phyloP scores from a whole-genome alignment of 2,113 vertebrate species.

The Platichthys stellatus region DNA sequence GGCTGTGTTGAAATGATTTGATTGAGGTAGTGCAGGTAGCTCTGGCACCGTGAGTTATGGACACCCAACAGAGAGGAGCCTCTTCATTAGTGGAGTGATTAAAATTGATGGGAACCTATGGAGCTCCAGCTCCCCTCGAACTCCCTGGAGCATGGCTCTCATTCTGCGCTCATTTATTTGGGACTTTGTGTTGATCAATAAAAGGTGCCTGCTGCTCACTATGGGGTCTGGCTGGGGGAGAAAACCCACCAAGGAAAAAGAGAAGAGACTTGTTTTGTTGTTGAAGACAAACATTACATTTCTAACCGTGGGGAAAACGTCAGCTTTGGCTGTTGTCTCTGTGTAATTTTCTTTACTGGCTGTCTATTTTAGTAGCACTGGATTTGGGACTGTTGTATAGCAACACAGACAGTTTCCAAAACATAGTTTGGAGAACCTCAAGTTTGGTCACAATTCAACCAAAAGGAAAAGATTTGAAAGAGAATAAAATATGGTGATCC shows the following conservation, averaged over 20 bases:
- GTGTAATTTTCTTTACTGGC: constrained; percentile 65
- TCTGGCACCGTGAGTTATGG: constrained; percentile 85
- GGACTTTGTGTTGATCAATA: constrained; percentile 88
- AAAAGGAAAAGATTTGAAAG: constrained; percentile 19
- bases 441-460: constrained; percentile 43
- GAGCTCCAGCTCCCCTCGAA: constrained; percentile 73
- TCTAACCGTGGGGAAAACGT: constrained; percentile 69
- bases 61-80: constrained; percentile 84
- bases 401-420: constrained; percentile 41
- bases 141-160: constrained; percentile 85
- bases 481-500: neutral
- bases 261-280: constrained; percentile 74
- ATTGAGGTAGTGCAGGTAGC: constrained; percentile 80
- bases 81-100: constrained; percentile 87
- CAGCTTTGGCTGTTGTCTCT: constrained; percentile 61
- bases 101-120: constrained; percentile 86
- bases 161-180: constrained; percentile 86
- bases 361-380: constrained; percentile 62
- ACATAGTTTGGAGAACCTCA: constrained; percentile 41
- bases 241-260: constrained; percentile 62
- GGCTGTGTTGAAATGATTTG: constrained; percentile 78
- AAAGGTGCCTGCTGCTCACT: constrained; percentile 83
- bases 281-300: constrained; percentile 76
- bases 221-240: constrained; percentile 77
- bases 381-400: constrained; percentile 56